These are phyloP conservation scores for Lamellibrachia columna DNA, from an alignment of 2,888 invertebrate genomes.

Conservation along the genomic window DNA sequence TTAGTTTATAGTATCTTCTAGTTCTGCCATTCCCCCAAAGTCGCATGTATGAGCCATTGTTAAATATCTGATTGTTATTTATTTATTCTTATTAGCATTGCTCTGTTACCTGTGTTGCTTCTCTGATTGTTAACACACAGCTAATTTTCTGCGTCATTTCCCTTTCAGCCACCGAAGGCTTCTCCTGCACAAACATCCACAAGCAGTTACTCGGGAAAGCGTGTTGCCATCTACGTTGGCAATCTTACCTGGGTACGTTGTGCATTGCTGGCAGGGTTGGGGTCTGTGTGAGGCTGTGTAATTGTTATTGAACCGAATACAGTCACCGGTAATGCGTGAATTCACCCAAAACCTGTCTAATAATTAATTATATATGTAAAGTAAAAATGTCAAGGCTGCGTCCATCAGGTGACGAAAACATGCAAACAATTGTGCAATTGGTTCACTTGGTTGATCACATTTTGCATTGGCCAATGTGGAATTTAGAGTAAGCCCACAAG, in stretches of 20 bases:
- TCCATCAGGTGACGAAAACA: not conserved
- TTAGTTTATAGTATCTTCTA: no score
- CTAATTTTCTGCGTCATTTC: not conserved
- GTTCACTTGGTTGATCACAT: not conserved
- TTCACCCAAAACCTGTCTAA: no score
- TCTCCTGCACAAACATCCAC: constrained; percentile 29
- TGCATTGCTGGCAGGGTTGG: not conserved
- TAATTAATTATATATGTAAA: no score
- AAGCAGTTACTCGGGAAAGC: constrained; percentile 36
- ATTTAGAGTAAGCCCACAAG: not conserved
- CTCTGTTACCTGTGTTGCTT: not conserved
- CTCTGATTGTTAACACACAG: not conserved
- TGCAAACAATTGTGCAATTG: not conserved
- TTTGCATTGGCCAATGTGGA: not conserved
- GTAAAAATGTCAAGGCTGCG: not conserved
- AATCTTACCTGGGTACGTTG: constrained; percentile 94
- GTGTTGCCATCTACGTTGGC: constrained; percentile 81
- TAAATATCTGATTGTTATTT: no score
- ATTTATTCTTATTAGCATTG: no score
- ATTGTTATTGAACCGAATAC: no score
- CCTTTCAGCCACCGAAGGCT: constrained; percentile 29
- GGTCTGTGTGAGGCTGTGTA: not conserved
- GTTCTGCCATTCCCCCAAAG: no score
- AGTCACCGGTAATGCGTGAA: no score
- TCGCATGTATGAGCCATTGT: no score